These are phyloP conservation scores for Aproaerema taeniolella DNA, from an alignment of 2,888 invertebrate species.

Conservation along the genomic window DNA sequence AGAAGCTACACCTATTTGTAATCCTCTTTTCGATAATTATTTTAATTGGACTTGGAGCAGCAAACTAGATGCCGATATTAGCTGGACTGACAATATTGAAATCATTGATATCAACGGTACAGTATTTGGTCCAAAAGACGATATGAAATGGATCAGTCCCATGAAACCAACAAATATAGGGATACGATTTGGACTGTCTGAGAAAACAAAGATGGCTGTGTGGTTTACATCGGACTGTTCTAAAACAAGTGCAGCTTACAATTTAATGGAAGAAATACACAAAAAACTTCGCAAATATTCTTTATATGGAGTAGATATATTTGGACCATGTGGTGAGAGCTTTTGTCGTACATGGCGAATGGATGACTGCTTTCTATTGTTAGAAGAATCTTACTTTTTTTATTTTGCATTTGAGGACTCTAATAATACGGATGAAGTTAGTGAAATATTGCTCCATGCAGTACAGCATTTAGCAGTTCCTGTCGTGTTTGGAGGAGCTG, in stretches of 20 bases:
- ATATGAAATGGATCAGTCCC: slow-evolving; percentile 43
- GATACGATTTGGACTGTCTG: slow-evolving; percentile 31
- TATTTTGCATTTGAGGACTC: slow-evolving; percentile 61
- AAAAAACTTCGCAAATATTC: slow-evolving; percentile 32
- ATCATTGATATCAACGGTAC: slow-evolving; percentile 38
- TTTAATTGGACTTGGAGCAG: slow-evolving; percentile 61
- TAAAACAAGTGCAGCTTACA: slow-evolving; percentile 30
- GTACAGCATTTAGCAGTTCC: slow-evolving; percentile 79
- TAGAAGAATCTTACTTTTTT: slow-evolving; percentile 52
- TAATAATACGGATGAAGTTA: slow-evolving; percentile 51
- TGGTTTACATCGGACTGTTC: slow-evolving; percentile 58
- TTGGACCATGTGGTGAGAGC: slow-evolving; percentile 48
- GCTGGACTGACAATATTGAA: slow-evolving; percentile 37
- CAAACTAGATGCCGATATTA: slow-evolving; percentile 49
- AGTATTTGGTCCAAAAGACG: slow-evolving; percentile 48
- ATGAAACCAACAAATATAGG: slow-evolving; percentile 33
- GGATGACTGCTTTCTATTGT: slow-evolving; percentile 41
- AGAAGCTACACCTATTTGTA: slow-evolving; percentile 40
- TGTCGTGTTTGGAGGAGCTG: slow-evolving; percentile 82
- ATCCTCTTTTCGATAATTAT: slow-evolving; percentile 35
- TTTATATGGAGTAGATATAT: slow-evolving; percentile 45
- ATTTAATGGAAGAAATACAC: slow-evolving; percentile 27
- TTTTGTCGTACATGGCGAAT: slow-evolving; percentile 40
- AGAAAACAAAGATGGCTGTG: slow-evolving; percentile 49
- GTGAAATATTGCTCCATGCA: slow-evolving; percentile 52